phyloP scores from a whole-genome alignment of 2,113 vertebrate species.

The Silurus meridionalis region DNA sequence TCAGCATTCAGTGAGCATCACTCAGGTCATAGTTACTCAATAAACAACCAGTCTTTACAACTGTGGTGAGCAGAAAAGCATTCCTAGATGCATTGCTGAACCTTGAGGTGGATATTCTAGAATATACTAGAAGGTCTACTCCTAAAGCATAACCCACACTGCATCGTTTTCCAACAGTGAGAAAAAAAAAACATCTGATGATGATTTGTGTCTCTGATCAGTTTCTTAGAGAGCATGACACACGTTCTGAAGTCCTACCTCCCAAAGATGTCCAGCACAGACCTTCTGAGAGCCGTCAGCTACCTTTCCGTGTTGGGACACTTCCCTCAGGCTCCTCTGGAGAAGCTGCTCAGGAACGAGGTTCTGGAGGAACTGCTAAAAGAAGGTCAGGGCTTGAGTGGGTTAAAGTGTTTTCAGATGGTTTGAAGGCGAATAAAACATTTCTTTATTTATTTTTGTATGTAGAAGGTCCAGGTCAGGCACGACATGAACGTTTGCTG shows the following conservation, averaged over 20 bases:
- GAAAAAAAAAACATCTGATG: too few relatives aligned
- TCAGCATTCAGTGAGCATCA: neutral
- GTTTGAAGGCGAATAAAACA: too few relatives aligned
- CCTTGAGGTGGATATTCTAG: too few relatives aligned
- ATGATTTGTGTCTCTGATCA: slow-evolving; percentile 49
- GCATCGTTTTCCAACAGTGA: too few relatives aligned
- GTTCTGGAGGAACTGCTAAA: slow-evolving; percentile 63
- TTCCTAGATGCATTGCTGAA: too few relatives aligned
- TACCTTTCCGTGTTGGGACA: slow-evolving; percentile 78
- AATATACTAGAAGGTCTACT: too few relatives aligned
- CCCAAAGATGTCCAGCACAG: slow-evolving; percentile 66
- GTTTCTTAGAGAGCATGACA: slow-evolving; percentile 79
- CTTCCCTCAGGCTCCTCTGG: slow-evolving; percentile 73
- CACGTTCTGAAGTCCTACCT: slow-evolving; percentile 73
- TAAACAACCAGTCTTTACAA: too few relatives aligned
- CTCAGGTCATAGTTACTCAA: neutral
- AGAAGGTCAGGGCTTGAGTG: slow-evolving; percentile 62
- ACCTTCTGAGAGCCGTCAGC: slow-evolving; percentile 72
- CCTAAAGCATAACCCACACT: too few relatives aligned
- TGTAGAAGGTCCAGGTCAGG: slow-evolving; percentile 52
- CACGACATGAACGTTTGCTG: slow-evolving; percentile 64
- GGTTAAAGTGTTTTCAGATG: neutral
- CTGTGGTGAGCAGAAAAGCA: too few relatives aligned
- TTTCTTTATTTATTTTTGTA: too few relatives aligned
- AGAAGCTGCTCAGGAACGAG: slow-evolving; percentile 76